Evolutionary conservation across 2,888 invertebrate genomes (phyloP).

Genomic region (Magallana nippona): DNA sequence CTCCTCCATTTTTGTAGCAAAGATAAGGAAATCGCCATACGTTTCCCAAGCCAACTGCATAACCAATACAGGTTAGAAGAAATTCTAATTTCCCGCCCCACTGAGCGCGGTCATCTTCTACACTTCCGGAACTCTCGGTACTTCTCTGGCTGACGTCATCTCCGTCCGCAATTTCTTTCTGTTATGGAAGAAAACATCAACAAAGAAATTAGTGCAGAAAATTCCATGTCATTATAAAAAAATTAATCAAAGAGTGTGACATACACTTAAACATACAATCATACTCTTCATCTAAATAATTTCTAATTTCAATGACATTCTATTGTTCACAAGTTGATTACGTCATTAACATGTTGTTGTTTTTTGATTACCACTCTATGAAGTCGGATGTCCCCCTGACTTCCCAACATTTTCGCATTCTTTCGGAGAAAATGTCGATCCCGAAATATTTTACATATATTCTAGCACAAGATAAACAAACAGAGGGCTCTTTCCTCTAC

Average conservation of each 20-base stretch:
- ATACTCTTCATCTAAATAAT: too few species aligned
- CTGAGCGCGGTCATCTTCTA: constrained; percentile 34
- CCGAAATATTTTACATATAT: too few species aligned
- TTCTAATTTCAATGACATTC: background rate
- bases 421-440: too few species aligned
- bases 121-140: constrained; percentile 30
- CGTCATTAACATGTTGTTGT: background rate
- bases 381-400: background rate
- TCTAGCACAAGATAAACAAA: too few species aligned
- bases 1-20: constrained; percentile 43
- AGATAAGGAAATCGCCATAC: constrained; percentile 42
- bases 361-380: constrained; percentile 19
- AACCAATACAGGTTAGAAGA: constrained; percentile 40
- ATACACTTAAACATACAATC: too few species aligned
- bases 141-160: constrained; percentile 37
- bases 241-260: too few species aligned
- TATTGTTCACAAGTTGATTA: background rate
- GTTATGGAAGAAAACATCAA: background rate
- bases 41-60: constrained; percentile 41
- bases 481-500: too few species aligned
- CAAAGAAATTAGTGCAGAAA: background rate
- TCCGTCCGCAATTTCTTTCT: constrained; percentile 28
- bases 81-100: constrained; percentile 43
- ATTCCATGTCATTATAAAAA: too few species aligned
- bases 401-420: background rate